phyloP scores from a whole-genome alignment of 2,797 vertebrate genomes.

The Bovichtus variegatus region DNA sequence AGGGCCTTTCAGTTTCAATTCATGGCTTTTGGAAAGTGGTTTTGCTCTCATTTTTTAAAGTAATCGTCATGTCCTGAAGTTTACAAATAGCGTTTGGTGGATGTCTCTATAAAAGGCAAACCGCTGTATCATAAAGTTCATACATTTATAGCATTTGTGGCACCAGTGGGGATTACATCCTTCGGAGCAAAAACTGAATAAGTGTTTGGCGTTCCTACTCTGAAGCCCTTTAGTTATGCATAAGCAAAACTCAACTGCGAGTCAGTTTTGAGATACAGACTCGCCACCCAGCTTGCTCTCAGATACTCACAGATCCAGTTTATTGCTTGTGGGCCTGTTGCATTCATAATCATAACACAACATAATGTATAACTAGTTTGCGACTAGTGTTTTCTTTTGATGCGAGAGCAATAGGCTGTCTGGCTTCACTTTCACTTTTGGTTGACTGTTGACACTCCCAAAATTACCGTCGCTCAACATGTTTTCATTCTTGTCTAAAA shows the following conservation, averaged over 20 bases:
- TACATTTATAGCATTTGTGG: constrained; percentile 20
- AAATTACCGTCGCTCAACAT: background rate
- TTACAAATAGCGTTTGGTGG: constrained; percentile 11
- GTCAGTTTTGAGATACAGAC: constrained; percentile 16
- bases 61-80: constrained; percentile 1
- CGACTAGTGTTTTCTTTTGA: background rate
- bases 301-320: background rate
- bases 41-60: background rate
- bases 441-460: background rate
- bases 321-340: background rate
- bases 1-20: constrained; percentile 3
- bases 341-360: background rate
- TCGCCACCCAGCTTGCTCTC: background rate
- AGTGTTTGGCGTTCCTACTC: background rate
- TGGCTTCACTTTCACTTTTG: constrained; percentile 43
- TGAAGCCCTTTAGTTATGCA: constrained; percentile 19
- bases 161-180: constrained; percentile 3
- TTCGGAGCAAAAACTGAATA: background rate
- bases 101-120: constrained; percentile 15
- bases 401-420: background rate
- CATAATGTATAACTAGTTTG: background rate
- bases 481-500: constrained; percentile 22
- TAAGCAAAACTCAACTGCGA: constrained; percentile 9
- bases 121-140: constrained; percentile 20
- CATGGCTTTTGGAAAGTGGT: constrained; percentile 9